Conservation (phyloP, 2,888 invertebrate genomes). For the Limnephilus rhombicus region DNA sequence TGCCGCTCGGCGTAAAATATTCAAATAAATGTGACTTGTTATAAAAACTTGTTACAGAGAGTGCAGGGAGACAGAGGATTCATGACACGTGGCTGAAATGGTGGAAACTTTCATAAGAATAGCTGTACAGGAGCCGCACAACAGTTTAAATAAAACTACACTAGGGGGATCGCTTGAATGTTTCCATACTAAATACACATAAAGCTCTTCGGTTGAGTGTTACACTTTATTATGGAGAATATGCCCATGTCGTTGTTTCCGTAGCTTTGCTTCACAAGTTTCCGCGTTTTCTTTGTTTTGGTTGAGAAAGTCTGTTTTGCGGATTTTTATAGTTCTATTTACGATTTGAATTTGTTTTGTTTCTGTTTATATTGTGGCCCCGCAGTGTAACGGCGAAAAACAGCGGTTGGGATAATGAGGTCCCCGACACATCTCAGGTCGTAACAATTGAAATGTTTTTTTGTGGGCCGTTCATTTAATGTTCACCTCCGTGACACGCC, state of each 20-base stretch:
- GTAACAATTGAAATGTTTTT: constrained; percentile 1
- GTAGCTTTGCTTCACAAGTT: neutral
- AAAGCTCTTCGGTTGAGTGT: neutral
- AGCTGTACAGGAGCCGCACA: neutral
- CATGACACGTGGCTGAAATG: constrained; percentile 10
- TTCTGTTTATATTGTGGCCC: neutral
- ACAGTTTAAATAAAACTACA: neutral
- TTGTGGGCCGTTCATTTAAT: neutral
- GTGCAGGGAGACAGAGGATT: constrained; percentile 10
- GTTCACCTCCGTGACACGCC: neutral
- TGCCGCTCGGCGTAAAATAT: constrained; percentile 17
- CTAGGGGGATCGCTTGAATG: neutral
- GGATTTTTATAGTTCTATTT: neutral
- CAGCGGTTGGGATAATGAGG: neutral
- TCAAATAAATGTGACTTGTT: constrained; percentile 17
- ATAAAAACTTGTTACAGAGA: constrained; percentile 32
- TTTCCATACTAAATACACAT: neutral
- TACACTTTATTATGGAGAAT: neutral
- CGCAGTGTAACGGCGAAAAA: neutral
- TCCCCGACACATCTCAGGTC: neutral
- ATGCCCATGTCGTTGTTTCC: neutral
- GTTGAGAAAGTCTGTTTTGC: neutral
- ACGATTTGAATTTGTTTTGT: neutral
- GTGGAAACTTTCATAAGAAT: neutral
- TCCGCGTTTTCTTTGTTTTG: neutral